Evolutionary conservation across 1,140 invertebrate species (phyloP).

Genomic region (Liolophura sinensis): DNA sequence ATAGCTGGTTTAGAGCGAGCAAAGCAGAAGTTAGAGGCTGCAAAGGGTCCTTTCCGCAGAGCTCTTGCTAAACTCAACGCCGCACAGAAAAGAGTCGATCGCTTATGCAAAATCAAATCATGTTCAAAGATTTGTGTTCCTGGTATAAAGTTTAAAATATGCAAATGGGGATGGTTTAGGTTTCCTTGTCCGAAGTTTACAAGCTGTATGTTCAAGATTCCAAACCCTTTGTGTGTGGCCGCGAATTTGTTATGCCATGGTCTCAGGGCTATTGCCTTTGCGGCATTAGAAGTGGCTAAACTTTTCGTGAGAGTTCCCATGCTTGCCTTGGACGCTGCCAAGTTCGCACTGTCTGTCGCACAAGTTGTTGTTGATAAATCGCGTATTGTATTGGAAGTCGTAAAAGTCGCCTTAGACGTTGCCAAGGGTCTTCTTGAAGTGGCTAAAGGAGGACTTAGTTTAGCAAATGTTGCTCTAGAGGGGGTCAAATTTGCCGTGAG

Average conservation of each 20-base stretch:
- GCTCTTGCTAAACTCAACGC: constrained; percentile 9
- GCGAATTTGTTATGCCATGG: constrained; percentile 11
- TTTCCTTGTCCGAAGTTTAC: constrained; percentile 14
- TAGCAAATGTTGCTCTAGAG: constrained; percentile 12
- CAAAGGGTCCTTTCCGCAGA: constrained; percentile 13
- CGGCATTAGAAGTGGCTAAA: constrained; percentile 14
- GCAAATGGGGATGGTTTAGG: not conserved
- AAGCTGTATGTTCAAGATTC: constrained; percentile 15
- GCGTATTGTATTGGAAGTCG: constrained; percentile 8
- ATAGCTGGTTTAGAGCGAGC: constrained; percentile 7
- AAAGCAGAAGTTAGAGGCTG: constrained; percentile 16
- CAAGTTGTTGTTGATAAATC: constrained; percentile 18
- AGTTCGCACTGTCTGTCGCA: constrained; percentile 11
- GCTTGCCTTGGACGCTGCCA: constrained; percentile 11
- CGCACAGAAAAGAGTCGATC: constrained; percentile 21
- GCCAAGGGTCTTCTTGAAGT: constrained; percentile 7
- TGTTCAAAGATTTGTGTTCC: constrained; percentile 17
- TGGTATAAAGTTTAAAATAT: constrained; percentile 13
- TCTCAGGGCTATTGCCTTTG: constrained; percentile 10
- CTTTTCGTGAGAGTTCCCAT: constrained; percentile 10
- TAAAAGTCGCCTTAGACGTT: constrained; percentile 4
- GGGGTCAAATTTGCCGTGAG: constrained; percentile 12
- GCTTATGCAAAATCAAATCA: constrained; percentile 14
- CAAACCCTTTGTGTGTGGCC: constrained; percentile 11
- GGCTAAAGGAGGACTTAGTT: constrained; percentile 8